Evolutionary conservation across 2,113 vertebrate species (phyloP), one percentile per base, ranked within the genome.

Genomic region (Ictidomys tridecemlineatus): DNA sequence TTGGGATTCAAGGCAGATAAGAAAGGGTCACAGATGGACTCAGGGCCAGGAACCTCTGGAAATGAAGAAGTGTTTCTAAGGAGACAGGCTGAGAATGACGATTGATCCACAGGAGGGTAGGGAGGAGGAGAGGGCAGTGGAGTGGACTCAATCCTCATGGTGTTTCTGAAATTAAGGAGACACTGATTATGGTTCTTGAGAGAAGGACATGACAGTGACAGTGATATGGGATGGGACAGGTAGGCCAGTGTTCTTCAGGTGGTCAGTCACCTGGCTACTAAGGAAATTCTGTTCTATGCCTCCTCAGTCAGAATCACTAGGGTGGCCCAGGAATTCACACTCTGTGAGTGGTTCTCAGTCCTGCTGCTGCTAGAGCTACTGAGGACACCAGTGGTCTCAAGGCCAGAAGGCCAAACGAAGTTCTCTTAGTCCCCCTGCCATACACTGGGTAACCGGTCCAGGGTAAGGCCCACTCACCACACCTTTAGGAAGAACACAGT

Each of bases 101-200:
- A 1, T n/a, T 8, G 2, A 45, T 69, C 34, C 74, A 20, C 2
- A 34, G 26, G 53, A 92, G 24, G 28, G 13, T 9, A 10, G 7
- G 13, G 13, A 39, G 53, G 42, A 73, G 28, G n/a, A 69, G 84
- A 53, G 16, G 18, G 22, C 22, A 63, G 8, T 67, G 56, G 45
- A 79, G 26, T 2, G 8, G 30, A 45, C 48, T 34, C 30, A 77
- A 53, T n/a, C 70, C 87, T 10, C 3, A 17, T 28, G n/a, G 53
- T 22, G 26, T 28, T 85, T 86, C 58, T 93, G 70, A 82, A 95
- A 76, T 76, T 48, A 74, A 56, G 51, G 77, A 94, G 70, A 58
- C 37, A 9, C 65, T 93, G 69, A 42, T 20, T 70, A 45, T 13
- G 48, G 48, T 51, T 51, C 77, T 72, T 78, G 70, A 85, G 77